Percentiles rank a stretch among this genome's conserved stretches.
Evolutionary conservation across 2,113 vertebrate species (phyloP).

Genomic region (Henicopernis longicauda): DNA sequence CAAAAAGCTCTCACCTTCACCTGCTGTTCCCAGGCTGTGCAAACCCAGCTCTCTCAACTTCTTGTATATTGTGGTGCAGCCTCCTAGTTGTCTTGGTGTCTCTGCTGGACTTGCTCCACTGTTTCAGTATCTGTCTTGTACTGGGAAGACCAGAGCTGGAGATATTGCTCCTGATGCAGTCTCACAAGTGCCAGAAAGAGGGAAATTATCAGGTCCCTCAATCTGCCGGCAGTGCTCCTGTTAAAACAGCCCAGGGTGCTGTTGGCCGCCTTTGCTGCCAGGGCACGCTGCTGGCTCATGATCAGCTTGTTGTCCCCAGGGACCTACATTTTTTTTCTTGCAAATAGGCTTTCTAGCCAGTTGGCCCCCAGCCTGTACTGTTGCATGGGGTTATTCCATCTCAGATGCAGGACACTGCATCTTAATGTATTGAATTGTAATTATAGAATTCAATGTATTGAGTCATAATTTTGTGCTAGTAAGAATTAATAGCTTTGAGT

Average conservation of each 20-base stretch:
- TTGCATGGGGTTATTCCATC: not conserved
- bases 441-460: not conserved
- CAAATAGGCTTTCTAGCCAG: slow-evolving; percentile 12
- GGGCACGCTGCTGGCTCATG: not conserved
- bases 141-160: not conserved
- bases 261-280: slow-evolving; percentile 23
- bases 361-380: slow-evolving; percentile 6
- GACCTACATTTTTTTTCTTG: slow-evolving; percentile 12
- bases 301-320: slow-evolving; percentile 18
- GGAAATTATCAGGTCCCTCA: not conserved
- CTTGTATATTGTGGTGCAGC: not conserved
- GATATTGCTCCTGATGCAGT: not conserved
- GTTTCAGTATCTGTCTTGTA: not conserved
- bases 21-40: not conserved
- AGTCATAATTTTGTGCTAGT: not conserved
- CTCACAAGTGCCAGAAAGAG: not conserved
- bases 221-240: not conserved
- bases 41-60: not conserved
- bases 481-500: not conserved
- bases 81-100: not conserved
- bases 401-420: not conserved
- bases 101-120: not conserved
- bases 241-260: slow-evolving; percentile 32
- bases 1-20: not conserved
- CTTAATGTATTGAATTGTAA: not conserved